A percentile compares a stretch with the other conserved stretches of the same genome.
phyloP scores from a whole-genome alignment of 1,140 invertebrate species.

The Aphelinus certus region DNA sequence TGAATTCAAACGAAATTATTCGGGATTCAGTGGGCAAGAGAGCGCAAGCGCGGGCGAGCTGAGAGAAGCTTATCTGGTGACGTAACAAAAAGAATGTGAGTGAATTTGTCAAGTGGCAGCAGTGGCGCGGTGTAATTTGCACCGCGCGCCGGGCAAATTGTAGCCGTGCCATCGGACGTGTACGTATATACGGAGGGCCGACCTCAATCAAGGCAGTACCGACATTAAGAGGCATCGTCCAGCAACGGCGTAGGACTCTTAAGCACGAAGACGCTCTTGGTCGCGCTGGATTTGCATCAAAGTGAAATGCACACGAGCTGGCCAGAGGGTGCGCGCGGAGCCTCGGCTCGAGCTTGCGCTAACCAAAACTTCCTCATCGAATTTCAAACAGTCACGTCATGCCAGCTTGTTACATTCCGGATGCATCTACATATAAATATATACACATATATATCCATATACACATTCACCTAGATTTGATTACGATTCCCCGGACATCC shows the following conservation, averaged over 20 bases:
- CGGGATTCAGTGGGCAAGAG: no score
- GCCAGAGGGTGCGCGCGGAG: neutral
- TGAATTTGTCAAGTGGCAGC: slow-evolving; percentile 6
- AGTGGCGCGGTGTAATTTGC: neutral
- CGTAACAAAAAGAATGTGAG: slow-evolving; percentile 16
- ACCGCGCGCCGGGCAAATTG: neutral
- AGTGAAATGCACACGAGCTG: slow-evolving; percentile 4
- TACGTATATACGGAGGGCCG: neutral
- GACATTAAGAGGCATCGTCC: slow-evolving; percentile 24
- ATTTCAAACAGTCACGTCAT: slow-evolving; percentile 25
- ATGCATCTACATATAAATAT: neutral
- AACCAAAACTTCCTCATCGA: slow-evolving; percentile 24
- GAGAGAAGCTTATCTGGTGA: neutral
- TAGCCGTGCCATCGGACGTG: neutral
- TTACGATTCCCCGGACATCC: no score
- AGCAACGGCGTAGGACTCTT: neutral
- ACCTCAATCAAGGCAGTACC: slow-evolving; percentile 27
- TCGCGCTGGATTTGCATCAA: slow-evolving; percentile 24
- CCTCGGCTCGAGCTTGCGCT: neutral
- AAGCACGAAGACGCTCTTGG: slow-evolving; percentile 13
- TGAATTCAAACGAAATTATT: no score
- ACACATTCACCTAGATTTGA: no score
- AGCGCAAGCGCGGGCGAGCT: no score
- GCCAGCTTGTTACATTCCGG: slow-evolving; percentile 4
- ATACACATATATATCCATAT: no score